Evolutionary conservation across 1,140 invertebrate species (phyloP), one percentile per base, ranked within the genome.

Genomic region (Anastrepha obliqua): DNA sequence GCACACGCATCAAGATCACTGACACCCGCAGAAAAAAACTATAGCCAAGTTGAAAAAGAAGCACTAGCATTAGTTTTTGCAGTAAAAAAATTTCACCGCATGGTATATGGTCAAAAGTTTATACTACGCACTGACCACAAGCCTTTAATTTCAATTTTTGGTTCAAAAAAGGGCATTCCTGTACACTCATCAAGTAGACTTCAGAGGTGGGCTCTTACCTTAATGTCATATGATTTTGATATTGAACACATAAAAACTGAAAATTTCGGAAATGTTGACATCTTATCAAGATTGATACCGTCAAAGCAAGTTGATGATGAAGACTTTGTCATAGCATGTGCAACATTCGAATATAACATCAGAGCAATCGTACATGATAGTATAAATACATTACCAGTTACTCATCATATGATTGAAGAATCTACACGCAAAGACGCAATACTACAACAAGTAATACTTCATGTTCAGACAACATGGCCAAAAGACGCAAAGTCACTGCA

Each of bases 1-100:
- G 89, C 90, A 94, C 55, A 91, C 91, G 59, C 91, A 42, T 94
- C 93, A 17, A 87, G 92, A 86, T 87, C 92, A 13, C 88, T 94
- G 20, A 93, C 92, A 11, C 39, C 87, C 58, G 89, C 91, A 29
- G 91, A 95, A 89, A 62, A 90, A 81, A 93, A 93, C 65, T 94
- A 94, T 88, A 90, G 91, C 7, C 93, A 94, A 89, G 91, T 94
- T 3, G 93, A 95, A 87, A 91, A 93, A 88, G 94, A 95, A 89
- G 89, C 93, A 7, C 87, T 94, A 51, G 93, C 94, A 15, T 91
- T 94, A 87, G 89, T 94, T 2, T 94, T 93, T 88, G 91, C 90
- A 39, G 87, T 90, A 9, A 91, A 93, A 81, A 89, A 89, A 70
- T 94, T 93, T 90, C 90, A 91, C 87, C 87, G 91, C 74, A 93